Evolutionary conservation across 2,797 vertebrate species (phyloP), one percentile per base, ranked within the genome.

Genomic region (Centroberyx gerrardi): DNA sequence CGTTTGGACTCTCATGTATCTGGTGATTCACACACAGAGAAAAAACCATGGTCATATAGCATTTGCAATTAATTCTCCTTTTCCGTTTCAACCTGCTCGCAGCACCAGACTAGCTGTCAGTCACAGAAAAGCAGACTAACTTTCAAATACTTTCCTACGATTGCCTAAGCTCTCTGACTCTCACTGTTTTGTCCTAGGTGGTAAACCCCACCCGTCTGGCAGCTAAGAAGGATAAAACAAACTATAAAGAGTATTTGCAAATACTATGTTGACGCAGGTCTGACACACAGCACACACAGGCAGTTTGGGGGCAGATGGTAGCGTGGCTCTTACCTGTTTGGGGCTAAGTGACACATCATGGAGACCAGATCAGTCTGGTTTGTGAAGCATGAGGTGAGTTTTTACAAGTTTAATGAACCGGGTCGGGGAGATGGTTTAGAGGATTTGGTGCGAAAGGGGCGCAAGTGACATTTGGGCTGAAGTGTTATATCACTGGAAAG

Each of bases 281-380:
- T 77, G 48, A 79, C 15, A 59, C 66, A 89, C 77, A 78, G 83
- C 82, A 90, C 76, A 88, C 81, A 74, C 4, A 59, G 67, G 67
- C 58, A 44, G 67, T 82, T 9, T 28, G 64, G 53, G 78, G 40
- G 18, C 17, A 62, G 59, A 63, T 51, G 76, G 61, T 46, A 69
- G 67, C 33, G 68, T 60, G 78, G 40, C 51, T 91, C 96, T 96
- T 97, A 97, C 96, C 96, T 97, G 85, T 74, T 85, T 82, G 85
- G 89, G 80, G 90, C 74, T 87, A 91, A 87, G 73, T 88, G 88
- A 90, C 60, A 91, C n/a, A 84, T 87, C 92, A 80, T 92, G 81
- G 89, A 87, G 91, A 91, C 88, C 89, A 94, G 81, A 92, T 81
- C 75, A 88, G 59, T 90, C 86, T 87, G 80, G 88, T 86, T 79